Evolutionary conservation across 2,797 vertebrate species (phyloP).

Genomic region (Sternarchorhynchus goeldii): DNA sequence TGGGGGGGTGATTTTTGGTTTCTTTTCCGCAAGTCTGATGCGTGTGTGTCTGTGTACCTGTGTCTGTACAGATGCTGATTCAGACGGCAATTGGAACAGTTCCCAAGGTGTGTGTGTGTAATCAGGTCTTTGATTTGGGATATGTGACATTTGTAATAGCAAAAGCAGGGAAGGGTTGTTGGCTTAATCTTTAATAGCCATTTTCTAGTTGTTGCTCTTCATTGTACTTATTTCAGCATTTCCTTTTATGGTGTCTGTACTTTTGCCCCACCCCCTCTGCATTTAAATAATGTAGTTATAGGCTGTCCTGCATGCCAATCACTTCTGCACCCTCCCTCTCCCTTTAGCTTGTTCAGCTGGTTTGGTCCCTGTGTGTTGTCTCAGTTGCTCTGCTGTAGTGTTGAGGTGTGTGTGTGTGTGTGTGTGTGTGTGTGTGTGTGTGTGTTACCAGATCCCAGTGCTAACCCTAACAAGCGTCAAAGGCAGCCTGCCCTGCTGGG

Average conservation of each 20-base stretch:
- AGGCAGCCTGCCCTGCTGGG: constrained; percentile 92
- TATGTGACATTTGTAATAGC: neutral
- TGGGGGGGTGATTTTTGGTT: constrained; percentile 35
- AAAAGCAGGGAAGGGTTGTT: neutral
- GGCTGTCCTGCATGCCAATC: constrained; percentile 69
- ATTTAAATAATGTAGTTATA: constrained; percentile 32
- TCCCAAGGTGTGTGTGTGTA: constrained; percentile 75
- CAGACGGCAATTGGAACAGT: constrained; percentile 83
- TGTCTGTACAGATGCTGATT: constrained; percentile 82
- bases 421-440: constrained; percentile 2
- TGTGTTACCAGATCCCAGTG: constrained; percentile 74
- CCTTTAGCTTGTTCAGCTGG: constrained; percentile 44
- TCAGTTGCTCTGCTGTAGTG: constrained; percentile 49
- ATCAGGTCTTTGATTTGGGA: constrained; percentile 21
- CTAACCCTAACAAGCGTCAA: constrained; percentile 91
- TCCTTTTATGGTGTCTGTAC: neutral
- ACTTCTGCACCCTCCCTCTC: constrained; percentile 46
- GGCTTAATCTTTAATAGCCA: neutral
- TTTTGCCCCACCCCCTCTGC: constrained; percentile 16
- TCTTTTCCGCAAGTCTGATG: constrained; percentile 47
- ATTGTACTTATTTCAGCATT: constrained; percentile 74
- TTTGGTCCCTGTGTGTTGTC: constrained; percentile 19
- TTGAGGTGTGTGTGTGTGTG: constrained; percentile 33
- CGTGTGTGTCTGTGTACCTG: constrained; percentile 70
- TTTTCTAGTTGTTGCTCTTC: neutral